Conservation (phyloP, 2,888 invertebrate genomes). For the Nomada flava region DNA sequence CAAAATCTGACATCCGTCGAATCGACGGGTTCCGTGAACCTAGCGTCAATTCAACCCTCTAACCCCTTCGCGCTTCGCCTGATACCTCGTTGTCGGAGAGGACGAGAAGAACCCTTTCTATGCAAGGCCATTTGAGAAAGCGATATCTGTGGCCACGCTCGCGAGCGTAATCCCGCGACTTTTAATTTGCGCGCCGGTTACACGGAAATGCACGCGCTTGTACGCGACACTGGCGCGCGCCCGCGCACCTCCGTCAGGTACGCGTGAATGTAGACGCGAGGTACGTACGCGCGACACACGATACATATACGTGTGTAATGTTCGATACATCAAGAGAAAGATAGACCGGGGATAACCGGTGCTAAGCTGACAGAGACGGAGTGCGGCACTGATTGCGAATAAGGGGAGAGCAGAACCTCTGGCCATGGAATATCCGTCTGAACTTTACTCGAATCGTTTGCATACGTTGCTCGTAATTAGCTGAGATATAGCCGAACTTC, state of each 20-base stretch:
- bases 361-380: conserved; percentile 78
- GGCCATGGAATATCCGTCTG: conserved; percentile 55
- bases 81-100: too few species aligned
- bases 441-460: conserved; percentile 53
- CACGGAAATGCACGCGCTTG: conserved; percentile 26
- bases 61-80: too few species aligned
- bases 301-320: conserved; percentile 52
- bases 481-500: conserved; percentile 48
- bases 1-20: too few species aligned
- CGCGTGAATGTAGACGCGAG: conserved; percentile 10
- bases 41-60: too few species aligned
- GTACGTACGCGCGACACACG: conserved; percentile 45
- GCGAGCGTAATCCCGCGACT: conserved; percentile 11
- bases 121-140: background rate
- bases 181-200: conserved; percentile 31
- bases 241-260: background rate
- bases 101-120: too few species aligned
- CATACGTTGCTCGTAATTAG: conserved; percentile 58
- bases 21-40: too few species aligned
- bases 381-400: conserved; percentile 77
- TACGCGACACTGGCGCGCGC: conserved; percentile 16
- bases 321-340: conserved; percentile 65
- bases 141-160: background rate
- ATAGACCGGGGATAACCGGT: conserved; percentile 63
- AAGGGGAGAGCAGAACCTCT: conserved; percentile 71